Percentiles rank a stretch among this genome's conserved stretches.
Conservation (phyloP, 64 coral and sea anemone species). For the Cladopsammia gracilis region DNA sequence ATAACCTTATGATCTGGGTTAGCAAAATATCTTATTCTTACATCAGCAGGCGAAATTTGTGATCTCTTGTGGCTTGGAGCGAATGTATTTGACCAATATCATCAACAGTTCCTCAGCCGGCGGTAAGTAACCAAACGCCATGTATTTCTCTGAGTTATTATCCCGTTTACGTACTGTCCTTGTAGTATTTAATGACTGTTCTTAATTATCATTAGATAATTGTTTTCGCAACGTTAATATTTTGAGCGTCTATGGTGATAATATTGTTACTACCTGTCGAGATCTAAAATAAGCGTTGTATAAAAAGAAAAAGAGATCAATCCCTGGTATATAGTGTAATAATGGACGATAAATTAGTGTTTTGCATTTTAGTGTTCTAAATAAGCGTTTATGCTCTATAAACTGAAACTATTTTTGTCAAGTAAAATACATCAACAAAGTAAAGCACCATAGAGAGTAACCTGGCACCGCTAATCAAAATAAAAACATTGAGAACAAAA, state of each 20-base stretch:
- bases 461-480: background rate
- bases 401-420: background rate
- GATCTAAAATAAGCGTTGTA: background rate
- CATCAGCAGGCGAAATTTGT: constrained; percentile 20
- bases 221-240: constrained; percentile 16
- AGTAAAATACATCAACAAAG: background rate
- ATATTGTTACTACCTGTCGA: background rate
- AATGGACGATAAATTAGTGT: background rate
- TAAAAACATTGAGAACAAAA: background rate
- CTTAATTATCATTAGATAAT: background rate
- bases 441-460: background rate
- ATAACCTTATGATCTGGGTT: constrained; percentile 40
- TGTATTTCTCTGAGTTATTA: background rate
- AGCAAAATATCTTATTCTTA: constrained; percentile 43
- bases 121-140: background rate
- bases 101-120: constrained; percentile 13
- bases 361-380: too few relatives aligned
- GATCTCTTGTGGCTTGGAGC: constrained; percentile 28
- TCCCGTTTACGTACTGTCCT: background rate
- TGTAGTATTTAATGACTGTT: background rate
- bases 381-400: too few relatives aligned
- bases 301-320: background rate
- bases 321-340: background rate
- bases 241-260: background rate
- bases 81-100: constrained; percentile 33